Percentiles rank a stretch among this genome's conserved stretches.
These are phyloP conservation scores for Heliconius ethilla DNA, from an alignment of 2,888 invertebrate species.

Conservation along the genomic window DNA sequence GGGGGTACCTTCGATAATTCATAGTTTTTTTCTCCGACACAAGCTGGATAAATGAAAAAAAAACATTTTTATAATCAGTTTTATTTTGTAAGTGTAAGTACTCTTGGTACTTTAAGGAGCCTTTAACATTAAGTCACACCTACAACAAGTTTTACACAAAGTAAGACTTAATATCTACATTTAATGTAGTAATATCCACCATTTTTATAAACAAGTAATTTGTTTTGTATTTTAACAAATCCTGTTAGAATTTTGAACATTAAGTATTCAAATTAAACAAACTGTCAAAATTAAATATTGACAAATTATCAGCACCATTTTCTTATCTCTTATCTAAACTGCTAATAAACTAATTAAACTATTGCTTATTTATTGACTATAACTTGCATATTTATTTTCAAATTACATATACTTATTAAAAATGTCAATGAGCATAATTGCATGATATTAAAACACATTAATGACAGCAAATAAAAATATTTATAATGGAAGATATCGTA, in stretches of 20 bases:
- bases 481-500: slow-evolving; percentile 16
- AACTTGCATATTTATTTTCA: slow-evolving; percentile 11
- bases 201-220: neutral
- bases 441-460: neutral
- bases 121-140: slow-evolving; percentile 1
- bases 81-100: neutral
- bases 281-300: slow-evolving; percentile 8
- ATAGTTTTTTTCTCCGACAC: no score
- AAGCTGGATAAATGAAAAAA: neutral
- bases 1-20: no score
- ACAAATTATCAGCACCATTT: slow-evolving; percentile 38
- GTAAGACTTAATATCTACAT: slow-evolving; percentile 10
- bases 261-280: neutral
- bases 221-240: slow-evolving; percentile 10
- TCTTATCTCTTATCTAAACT: slow-evolving; percentile 18
- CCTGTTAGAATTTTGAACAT: slow-evolving; percentile 2
- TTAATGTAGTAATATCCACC: slow-evolving; percentile 7
- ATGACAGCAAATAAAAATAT: slow-evolving; percentile 10
- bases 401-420: neutral
- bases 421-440: neutral
- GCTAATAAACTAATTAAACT: slow-evolving; percentile 19
- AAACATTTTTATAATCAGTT: neutral
- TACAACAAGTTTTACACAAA: slow-evolving; percentile 1
- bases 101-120: neutral
- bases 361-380: slow-evolving; percentile 22